Evolutionary conservation across 2,113 vertebrate genomes (phyloP).

Genomic region (Oreocharis arfaki): DNA sequence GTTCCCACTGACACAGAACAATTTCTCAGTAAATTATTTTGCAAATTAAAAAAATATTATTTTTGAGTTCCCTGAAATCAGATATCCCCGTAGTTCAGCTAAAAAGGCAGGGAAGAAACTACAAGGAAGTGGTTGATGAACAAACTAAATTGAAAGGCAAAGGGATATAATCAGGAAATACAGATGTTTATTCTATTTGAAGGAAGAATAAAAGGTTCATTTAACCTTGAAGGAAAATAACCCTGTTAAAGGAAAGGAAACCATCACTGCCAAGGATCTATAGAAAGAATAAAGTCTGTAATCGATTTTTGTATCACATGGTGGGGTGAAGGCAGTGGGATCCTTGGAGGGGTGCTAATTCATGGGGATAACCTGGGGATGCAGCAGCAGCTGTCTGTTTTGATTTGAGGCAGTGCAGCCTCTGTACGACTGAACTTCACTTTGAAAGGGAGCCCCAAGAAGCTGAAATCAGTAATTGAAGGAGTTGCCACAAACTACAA

Average conservation of each 20-base stretch:
- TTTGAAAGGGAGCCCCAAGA: not conserved
- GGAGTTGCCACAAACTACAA: fast-evolving
- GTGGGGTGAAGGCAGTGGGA: not conserved
- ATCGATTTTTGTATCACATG: not conserved
- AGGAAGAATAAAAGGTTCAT: not conserved
- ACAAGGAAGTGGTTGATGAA: not conserved
- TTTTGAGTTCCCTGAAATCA: not conserved
- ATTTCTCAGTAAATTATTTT: not conserved
- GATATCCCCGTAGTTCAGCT: not conserved
- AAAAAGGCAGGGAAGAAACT: not conserved
- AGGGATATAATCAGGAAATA: not conserved
- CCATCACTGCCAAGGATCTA: not conserved
- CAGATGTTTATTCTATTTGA: not conserved
- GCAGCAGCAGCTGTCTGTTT: not conserved
- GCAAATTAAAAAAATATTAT: too few species aligned
- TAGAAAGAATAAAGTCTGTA: not conserved
- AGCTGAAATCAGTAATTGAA: not conserved
- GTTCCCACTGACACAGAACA: not conserved
- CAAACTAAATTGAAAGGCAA: not conserved
- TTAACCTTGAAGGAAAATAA: not conserved
- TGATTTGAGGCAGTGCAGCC: not conserved
- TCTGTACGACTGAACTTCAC: fast-evolving
- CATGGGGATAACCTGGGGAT: not conserved
- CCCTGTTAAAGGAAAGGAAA: not conserved
- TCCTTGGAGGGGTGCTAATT: not conserved